Evolutionary conservation across 30 jellyfish, hydroid and myxozoan species (phyloP).

Genomic region (Mastigias papua): DNA sequence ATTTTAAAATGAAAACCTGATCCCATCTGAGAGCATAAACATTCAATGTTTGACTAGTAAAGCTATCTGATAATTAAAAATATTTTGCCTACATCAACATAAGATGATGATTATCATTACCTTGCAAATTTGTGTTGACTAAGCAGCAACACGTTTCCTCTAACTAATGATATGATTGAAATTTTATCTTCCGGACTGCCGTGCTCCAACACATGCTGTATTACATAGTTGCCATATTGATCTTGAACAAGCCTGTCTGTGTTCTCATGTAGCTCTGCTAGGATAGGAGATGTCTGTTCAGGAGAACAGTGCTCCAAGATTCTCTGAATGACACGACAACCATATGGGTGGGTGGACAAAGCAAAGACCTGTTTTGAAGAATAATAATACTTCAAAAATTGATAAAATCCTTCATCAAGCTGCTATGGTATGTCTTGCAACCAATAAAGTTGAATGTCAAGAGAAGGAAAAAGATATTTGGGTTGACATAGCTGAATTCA

Average conservation of each 20-base stretch:
- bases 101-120: conserved; percentile 27
- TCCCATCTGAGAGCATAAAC: no score
- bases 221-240: conserved; percentile 99
- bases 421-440: no score
- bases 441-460: no score
- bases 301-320: conserved; percentile 97
- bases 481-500: no score
- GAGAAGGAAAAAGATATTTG: no score
- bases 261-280: conserved; percentile 95
- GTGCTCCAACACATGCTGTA: conserved; percentile 99
- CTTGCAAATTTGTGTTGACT: conserved; percentile 99
- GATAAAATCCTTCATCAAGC: no score
- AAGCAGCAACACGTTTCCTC: conserved; percentile 92
- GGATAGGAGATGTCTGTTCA: conserved; percentile 91
- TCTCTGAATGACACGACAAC: conserved; percentile 99
- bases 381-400: not conserved
- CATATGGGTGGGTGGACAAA: conserved; percentile 99
- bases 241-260: conserved; percentile 97
- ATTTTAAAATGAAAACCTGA: no score
- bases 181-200: conserved; percentile 97
- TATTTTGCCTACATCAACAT: no score
- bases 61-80: no score
- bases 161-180: conserved; percentile 81
- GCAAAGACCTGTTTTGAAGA: conserved; percentile 85
- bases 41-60: no score